Conservation (phyloP, 2,888 invertebrate species). For the Apamea sordens region DNA sequence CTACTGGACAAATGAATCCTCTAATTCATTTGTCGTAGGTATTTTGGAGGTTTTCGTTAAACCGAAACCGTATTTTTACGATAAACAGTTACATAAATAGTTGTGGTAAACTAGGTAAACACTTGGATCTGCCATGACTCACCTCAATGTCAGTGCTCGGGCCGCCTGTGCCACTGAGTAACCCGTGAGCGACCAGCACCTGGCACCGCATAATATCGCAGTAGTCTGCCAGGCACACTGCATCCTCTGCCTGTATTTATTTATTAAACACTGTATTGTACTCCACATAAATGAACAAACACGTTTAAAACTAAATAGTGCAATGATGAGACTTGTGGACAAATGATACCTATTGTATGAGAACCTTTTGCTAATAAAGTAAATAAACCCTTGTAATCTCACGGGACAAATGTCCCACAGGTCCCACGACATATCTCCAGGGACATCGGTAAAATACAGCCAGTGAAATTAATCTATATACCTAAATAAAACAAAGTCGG, state of each 20-base stretch:
- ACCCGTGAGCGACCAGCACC: constrained; percentile 94
- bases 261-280: not conserved
- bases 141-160: constrained; percentile 94
- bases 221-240: constrained; percentile 97
- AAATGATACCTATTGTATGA: constrained; percentile 3
- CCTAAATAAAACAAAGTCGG: no score
- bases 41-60: not conserved
- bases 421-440: not conserved
- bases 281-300: not conserved
- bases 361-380: not conserved
- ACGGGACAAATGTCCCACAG: not conserved
- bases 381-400: not conserved
- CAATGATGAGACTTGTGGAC: not conserved
- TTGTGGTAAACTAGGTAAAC: not conserved
- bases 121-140: constrained; percentile 7
- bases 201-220: constrained; percentile 99
- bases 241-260: constrained; percentile 94
- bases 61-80: not conserved
- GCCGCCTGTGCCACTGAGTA: constrained; percentile 92
- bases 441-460: not conserved
- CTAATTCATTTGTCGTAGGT: not conserved
- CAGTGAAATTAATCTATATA: not conserved
- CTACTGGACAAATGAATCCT: not conserved
- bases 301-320: not conserved
- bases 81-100: not conserved